Evolutionary conservation across 2,888 invertebrate genomes (phyloP).

Genomic region (Pardosa pseudoannulata): DNA sequence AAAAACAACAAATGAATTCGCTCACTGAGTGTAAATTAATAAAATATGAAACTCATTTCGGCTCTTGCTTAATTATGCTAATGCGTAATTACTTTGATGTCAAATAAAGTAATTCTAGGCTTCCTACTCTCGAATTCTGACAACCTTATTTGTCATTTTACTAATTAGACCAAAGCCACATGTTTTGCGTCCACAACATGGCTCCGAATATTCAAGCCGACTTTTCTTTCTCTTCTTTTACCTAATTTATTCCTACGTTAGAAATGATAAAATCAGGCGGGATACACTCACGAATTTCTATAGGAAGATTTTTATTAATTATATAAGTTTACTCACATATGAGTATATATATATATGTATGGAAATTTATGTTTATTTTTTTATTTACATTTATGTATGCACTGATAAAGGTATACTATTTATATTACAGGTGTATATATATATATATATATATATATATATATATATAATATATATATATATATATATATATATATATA

Average conservation of each 20-base stretch:
- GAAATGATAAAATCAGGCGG: background rate
- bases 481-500: too few relatives aligned
- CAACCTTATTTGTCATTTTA: conserved; percentile 72
- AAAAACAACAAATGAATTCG: conserved; percentile 71
- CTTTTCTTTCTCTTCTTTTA: conserved; percentile 37
- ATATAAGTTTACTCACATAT: too few relatives aligned
- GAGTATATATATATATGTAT: too few relatives aligned
- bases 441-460: conserved; percentile 19
- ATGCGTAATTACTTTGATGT: conserved; percentile 73
- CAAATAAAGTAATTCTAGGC: conserved; percentile 72
- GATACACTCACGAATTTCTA: too few relatives aligned
- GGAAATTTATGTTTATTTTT: background rate
- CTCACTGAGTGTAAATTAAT: conserved; percentile 71
- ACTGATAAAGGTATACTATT: too few relatives aligned
- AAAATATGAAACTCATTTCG: conserved; percentile 72
- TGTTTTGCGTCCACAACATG: conserved; percentile 63
- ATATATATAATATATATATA: background rate
- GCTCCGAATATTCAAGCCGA: conserved; percentile 41
- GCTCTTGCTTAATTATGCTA: conserved; percentile 73
- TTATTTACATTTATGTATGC: background rate
- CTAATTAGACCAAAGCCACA: conserved; percentile 73
- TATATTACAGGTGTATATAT: background rate
- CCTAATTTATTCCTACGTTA: conserved; percentile 4
- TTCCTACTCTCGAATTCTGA: conserved; percentile 65
- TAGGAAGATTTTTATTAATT: too few relatives aligned